A percentile compares a stretch with the other conserved stretches of the same genome.
phyloP scores from a whole-genome alignment of 64 coral and sea anemone species.

The Stichodactyla mertensii region DNA sequence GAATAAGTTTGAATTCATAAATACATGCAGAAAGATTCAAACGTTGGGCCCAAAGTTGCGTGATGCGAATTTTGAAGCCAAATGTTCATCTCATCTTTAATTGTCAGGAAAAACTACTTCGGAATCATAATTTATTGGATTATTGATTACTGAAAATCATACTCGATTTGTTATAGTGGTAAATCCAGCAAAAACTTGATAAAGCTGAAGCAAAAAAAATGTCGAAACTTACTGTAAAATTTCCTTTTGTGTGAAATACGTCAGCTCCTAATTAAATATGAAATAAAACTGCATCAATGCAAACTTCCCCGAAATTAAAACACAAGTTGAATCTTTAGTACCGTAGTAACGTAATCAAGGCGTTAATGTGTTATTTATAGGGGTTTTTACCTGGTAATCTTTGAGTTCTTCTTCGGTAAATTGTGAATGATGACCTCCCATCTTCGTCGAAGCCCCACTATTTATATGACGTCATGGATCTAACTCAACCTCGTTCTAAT shows the following conservation, averaged over 20 bases:
- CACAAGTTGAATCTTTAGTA: not conserved
- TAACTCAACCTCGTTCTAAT: not conserved
- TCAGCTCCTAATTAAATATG: slow-evolving; percentile 73
- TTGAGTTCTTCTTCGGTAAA: slow-evolving; percentile 98
- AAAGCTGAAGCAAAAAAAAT: not conserved
- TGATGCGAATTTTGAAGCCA: not conserved
- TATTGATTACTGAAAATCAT: not conserved
- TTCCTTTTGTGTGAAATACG: slow-evolving; percentile 99
- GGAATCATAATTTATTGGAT: not conserved
- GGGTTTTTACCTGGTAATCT: slow-evolving; percentile 85
- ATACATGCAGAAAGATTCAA: not conserved
- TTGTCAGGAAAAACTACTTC: not conserved
- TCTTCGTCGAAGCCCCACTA: slow-evolving; percentile 6
- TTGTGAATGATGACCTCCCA: slow-evolving; percentile 95
- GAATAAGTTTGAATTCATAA: not conserved
- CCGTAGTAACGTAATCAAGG: not conserved
- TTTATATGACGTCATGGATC: slow-evolving; percentile 31
- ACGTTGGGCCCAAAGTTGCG: not conserved
- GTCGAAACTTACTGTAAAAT: slow-evolving; percentile 80
- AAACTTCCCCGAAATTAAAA: not conserved
- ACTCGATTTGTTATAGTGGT: not conserved
- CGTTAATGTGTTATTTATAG: not conserved
- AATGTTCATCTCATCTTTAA: not conserved
- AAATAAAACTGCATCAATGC: not conserved
- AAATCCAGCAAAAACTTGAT: not conserved